Evolutionary conservation across 2,797 vertebrate genomes (phyloP), one percentile per base, ranked within the genome.

Genomic region (Denticeps clupeoides): DNA sequence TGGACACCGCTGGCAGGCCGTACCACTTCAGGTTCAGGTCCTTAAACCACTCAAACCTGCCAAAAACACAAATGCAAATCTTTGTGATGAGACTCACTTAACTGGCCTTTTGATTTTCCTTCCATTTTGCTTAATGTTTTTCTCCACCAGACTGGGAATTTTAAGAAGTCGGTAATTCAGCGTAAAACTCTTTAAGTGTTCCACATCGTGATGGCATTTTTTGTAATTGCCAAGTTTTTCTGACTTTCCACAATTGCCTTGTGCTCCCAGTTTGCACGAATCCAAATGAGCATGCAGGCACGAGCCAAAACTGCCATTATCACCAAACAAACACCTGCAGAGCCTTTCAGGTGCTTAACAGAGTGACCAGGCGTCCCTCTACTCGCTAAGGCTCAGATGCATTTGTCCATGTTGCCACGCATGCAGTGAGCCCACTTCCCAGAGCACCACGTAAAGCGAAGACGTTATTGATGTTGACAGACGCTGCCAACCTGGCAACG

Each of bases 11-110:
- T 0, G 95, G 95, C 47, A 99, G 81, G 15, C 84, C 78, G 0
- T 99, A 98, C 95, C 95, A 99, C 78, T 91, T 94, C 59, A 99
- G 81, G 1, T 85, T 83, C 69, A 99, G 75, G 9, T 91, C 91
- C 70, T 87, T 88, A 65, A 97, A 97, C 93, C 94, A 97, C 26
- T 89, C 85, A 3, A 87, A 90, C 82, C 95, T 99, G 64, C 3
- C 2, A 23, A 43, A 12, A n/a, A n/a, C n/a, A 28, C 24, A 7
- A 25, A 25, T 8, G 27, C 26, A 27, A 26, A 10, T 27, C 24
- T 25, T 7, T 25, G 2, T 25, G 23, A 11, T 26, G n/a, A n/a
- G n/a, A n/a, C n/a, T n/a, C n/a, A n/a, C n/a, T n/a, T n/a, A n/a
- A 3, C 18, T 19, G 18, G 18, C 18, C 3, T 19, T 19, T 19